Conservation (phyloP, 2,113 vertebrate genomes). For the Balaeniceps rex region DNA sequence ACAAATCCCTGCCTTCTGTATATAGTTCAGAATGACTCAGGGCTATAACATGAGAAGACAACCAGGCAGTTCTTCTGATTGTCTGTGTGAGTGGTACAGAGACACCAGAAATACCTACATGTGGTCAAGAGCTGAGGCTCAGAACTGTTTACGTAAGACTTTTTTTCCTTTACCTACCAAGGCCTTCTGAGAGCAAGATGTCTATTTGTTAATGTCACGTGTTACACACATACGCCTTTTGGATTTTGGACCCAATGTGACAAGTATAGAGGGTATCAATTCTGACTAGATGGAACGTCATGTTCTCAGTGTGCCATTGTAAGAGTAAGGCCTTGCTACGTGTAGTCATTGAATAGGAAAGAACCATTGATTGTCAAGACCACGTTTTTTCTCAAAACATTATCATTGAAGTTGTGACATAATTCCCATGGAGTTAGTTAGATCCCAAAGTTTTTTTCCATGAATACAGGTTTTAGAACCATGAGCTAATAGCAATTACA, state of each 20-base stretch:
- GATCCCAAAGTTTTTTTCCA: not conserved
- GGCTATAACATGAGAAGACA: not conserved
- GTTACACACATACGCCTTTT: not conserved
- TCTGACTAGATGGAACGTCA: not conserved
- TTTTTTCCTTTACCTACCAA: not conserved
- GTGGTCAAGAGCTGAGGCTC: not conserved
- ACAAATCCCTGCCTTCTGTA: not conserved
- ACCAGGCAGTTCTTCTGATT: not conserved
- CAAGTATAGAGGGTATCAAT: accelerated
- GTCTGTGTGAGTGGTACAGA: not conserved
- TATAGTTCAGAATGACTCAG: not conserved
- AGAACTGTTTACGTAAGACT: too few relatives aligned
- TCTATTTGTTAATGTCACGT: not conserved
- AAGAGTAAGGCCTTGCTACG: not conserved
- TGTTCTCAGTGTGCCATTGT: not conserved
- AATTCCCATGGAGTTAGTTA: not conserved
- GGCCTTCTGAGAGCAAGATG: not conserved
- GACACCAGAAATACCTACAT: not conserved
- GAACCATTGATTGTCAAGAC: not conserved
- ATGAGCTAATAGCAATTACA: not conserved
- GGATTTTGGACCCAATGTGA: not conserved
- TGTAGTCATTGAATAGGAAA: not conserved
- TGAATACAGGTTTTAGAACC: not conserved
- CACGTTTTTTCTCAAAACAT: not conserved
- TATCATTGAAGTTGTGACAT: not conserved